These are phyloP conservation scores for Dipodomys ordii DNA, from an alignment of 2,113 vertebrate species.

Conservation along the genomic window DNA sequence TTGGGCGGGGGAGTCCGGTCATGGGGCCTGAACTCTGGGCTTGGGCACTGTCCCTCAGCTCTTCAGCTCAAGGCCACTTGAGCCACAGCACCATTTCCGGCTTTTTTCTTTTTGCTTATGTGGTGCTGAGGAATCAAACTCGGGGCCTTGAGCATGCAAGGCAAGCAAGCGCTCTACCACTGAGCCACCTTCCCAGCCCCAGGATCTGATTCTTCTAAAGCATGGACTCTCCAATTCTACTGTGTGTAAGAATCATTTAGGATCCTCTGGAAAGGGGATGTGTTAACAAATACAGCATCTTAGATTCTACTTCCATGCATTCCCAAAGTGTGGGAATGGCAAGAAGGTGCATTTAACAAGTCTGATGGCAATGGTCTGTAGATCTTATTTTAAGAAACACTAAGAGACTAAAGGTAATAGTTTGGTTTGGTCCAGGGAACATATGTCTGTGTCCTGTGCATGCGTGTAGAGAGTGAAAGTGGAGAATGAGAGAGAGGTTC, in stretches of 20 bases:
- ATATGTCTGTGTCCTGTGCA: background rate
- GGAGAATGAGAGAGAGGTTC: background rate
- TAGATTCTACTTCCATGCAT: background rate
- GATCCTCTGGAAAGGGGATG: no score
- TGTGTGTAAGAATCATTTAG: background rate
- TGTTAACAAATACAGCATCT: background rate
- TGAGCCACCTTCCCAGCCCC: no score
- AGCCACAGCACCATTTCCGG: no score
- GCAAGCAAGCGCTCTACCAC: no score
- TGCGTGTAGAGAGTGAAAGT: background rate
- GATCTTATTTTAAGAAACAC: background rate
- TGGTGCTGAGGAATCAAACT: no score
- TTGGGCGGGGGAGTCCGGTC: no score
- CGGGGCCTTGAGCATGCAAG: no score
- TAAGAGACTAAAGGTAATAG: background rate
- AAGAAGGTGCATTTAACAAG: background rate
- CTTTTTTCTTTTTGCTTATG: no score
- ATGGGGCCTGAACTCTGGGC: no score
- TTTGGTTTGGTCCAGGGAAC: background rate
- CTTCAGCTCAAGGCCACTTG: no score
- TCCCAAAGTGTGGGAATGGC: background rate
- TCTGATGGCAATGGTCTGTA: background rate
- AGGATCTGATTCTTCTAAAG: conserved; percentile 22
- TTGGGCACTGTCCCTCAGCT: no score
- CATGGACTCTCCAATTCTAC: background rate